phyloP scores from a whole-genome alignment of 1,140 invertebrate genomes.

The Mactra quadrangularis region DNA sequence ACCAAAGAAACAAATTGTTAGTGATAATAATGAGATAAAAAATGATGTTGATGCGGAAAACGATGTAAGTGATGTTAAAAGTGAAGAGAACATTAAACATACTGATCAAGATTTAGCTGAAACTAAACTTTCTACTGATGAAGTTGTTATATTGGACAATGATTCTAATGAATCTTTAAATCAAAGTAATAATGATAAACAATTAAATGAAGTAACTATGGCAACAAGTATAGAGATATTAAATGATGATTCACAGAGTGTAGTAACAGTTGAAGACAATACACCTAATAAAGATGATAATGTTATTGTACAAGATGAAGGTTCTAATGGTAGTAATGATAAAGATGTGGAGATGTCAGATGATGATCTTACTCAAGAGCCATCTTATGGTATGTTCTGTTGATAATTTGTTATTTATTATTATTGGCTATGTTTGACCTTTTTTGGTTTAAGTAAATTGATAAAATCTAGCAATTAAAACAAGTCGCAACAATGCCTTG shows the following conservation, averaged over 20 bases:
- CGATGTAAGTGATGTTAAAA: neutral
- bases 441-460: too few relatives aligned
- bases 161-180: slow-evolving; percentile 17
- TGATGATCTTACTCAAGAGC: too few relatives aligned
- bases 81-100: neutral
- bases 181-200: neutral
- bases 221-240: neutral
- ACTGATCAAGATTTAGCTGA: neutral
- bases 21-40: slow-evolving; percentile 9
- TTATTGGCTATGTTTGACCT: too few relatives aligned
- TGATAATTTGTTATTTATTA: too few relatives aligned
- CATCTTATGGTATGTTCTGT: too few relatives aligned
- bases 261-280: neutral
- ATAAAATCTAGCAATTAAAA: too few relatives aligned
- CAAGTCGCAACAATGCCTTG: too few relatives aligned
- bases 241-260: neutral
- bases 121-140: neutral
- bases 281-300: neutral
- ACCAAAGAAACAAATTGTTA: too few relatives aligned
- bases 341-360: too few relatives aligned
- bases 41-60: neutral
- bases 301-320: neutral
- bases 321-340: neutral
- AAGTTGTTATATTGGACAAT: slow-evolving; percentile 32
- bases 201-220: neutral